Conservation (phyloP, 2,113 vertebrate genomes). For the Sapajus apella region DNA sequence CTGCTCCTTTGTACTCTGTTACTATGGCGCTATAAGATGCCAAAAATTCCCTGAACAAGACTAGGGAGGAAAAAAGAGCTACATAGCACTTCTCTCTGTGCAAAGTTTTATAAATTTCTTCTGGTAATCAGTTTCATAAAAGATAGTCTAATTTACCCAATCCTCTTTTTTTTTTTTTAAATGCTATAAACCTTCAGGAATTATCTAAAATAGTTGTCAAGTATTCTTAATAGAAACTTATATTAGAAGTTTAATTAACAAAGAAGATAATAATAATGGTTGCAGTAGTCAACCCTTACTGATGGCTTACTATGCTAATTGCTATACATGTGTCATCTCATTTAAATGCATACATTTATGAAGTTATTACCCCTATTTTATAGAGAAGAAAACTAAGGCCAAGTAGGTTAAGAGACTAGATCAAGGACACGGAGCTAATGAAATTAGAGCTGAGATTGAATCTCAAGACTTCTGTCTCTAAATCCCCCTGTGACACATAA, state of each 20-base stretch:
- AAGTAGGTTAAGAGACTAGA: not conserved
- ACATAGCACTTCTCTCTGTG: not conserved
- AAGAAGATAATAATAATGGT: not conserved
- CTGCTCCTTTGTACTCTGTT: not conserved
- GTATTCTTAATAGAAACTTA: not conserved
- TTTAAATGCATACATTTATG: not conserved
- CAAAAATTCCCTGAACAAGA: not conserved
- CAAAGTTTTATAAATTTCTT: not conserved
- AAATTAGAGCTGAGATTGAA: constrained; percentile 22
- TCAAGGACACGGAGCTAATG: not conserved
- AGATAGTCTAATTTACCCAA: not conserved
- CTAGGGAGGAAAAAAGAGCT: not conserved
- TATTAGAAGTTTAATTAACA: not conserved
- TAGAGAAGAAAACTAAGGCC: not conserved
- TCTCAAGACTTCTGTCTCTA: not conserved
- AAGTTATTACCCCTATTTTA: constrained; percentile 30
- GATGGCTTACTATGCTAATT: not conserved
- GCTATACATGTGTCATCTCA: not conserved
- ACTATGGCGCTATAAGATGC: not conserved
- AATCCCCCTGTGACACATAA: not conserved
- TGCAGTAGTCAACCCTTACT: not conserved
- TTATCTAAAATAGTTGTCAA: not conserved
- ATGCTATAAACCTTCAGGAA: not conserved
- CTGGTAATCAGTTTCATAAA: not conserved
- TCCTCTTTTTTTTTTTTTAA: not conserved